Evolutionary conservation across 2,113 vertebrate genomes (phyloP).

Genomic region (Gallinago jamesoni): DNA sequence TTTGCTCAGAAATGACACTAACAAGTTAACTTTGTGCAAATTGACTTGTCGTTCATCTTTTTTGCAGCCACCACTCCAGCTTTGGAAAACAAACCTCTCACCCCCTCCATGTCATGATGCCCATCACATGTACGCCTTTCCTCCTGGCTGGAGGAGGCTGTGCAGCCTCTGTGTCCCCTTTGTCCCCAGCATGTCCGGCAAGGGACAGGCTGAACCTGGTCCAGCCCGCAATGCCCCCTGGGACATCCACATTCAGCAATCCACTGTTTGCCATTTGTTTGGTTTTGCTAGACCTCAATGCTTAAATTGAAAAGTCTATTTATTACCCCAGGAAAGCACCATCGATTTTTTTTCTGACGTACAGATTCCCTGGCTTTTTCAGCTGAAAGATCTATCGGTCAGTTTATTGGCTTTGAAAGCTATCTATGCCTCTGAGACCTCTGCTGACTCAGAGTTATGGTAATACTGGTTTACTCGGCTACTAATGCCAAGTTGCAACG

Average conservation of each 20-base stretch:
- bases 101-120: rapidly evolving
- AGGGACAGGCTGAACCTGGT: background rate
- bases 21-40: background rate
- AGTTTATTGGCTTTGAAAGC: background rate
- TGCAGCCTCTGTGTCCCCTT: background rate
- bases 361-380: background rate
- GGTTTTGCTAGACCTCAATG: background rate
- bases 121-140: background rate
- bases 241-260: background rate
- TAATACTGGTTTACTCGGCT: background rate
- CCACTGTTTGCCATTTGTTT: background rate
- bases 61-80: rapidly evolving
- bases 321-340: background rate
- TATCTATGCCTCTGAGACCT: background rate
- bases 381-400: background rate
- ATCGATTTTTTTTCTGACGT: background rate
- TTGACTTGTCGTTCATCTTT: rapidly evolving
- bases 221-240: rapidly evolving
- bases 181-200: background rate
- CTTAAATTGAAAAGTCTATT: background rate
- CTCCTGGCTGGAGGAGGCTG: background rate
- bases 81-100: background rate
- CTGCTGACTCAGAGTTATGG: background rate
- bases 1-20: background rate
- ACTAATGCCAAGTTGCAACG: constrained; percentile 18